These are phyloP conservation scores for Hipparchia semele DNA, from an alignment of 2,888 invertebrate genomes.

Conservation along the genomic window DNA sequence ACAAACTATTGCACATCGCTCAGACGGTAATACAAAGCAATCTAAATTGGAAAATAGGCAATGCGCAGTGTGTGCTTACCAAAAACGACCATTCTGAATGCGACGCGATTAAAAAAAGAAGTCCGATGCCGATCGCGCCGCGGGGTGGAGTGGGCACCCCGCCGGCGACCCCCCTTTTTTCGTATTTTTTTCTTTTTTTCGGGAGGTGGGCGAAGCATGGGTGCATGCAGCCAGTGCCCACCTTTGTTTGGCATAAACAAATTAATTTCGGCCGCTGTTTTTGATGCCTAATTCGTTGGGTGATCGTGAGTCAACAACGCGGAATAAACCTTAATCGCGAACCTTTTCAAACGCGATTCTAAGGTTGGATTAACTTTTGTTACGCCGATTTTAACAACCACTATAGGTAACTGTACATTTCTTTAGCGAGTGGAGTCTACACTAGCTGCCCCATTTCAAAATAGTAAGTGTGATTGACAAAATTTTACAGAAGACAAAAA, in stretches of 20 bases:
- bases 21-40: slow-evolving; percentile 83
- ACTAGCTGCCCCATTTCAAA: too few species aligned
- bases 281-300: slow-evolving; percentile 79
- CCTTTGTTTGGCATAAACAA: slow-evolving; percentile 84
- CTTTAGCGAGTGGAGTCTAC: neutral
- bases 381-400: neutral
- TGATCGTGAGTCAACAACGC: slow-evolving; percentile 53
- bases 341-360: slow-evolving; percentile 35
- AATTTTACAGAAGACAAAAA: too few species aligned
- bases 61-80: slow-evolving; percentile 82
- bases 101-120: slow-evolving; percentile 84
- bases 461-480: too few species aligned
- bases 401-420: neutral
- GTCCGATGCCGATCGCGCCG: slow-evolving; percentile 81
- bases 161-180: slow-evolving; percentile 64
- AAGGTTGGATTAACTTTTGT: slow-evolving; percentile 35
- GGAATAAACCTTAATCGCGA: slow-evolving; percentile 40
- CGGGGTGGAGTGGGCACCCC: slow-evolving; percentile 67
- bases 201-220: slow-evolving; percentile 78
- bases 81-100: slow-evolving; percentile 80
- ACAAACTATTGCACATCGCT: slow-evolving; percentile 82
- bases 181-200: slow-evolving; percentile 74
- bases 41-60: slow-evolving; percentile 84
- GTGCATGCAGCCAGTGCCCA: slow-evolving; percentile 80
- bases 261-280: slow-evolving; percentile 82